phyloP scores from a whole-genome alignment of 1,140 invertebrate species.

The Megathymus violae region DNA sequence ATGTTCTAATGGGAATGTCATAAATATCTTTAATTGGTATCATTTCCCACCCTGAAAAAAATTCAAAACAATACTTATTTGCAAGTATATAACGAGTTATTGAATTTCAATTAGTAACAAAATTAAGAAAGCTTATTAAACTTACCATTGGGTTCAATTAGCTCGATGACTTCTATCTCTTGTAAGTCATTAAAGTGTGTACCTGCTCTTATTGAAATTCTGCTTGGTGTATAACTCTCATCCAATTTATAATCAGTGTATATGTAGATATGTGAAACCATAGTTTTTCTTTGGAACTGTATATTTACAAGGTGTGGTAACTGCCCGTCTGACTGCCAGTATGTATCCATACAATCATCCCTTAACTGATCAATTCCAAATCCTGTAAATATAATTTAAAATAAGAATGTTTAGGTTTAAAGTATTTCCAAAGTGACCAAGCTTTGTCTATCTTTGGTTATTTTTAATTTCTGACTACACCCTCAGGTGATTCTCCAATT shows the following conservation, averaged over 20 bases:
- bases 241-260: conserved; percentile 99
- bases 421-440: too few species aligned
- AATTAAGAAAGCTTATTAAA: too few species aligned
- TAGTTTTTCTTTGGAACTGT: conserved; percentile 98
- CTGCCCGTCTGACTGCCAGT: conserved; percentile 99
- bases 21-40: conserved; percentile 96
- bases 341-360: conserved; percentile 97
- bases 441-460: too few species aligned
- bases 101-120: too few species aligned
- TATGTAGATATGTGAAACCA: conserved; percentile 97
- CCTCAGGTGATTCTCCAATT: too few species aligned
- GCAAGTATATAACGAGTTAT: too few species aligned
- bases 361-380: conserved; percentile 98
- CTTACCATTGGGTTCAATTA: conserved; percentile 93
- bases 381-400: conserved; percentile 83
- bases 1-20: conserved; percentile 94
- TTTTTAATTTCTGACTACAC: too few species aligned
- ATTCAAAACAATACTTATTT: conserved; percentile 28
- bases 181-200: conserved; percentile 99
- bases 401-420: not conserved
- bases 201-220: conserved; percentile 97
- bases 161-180: conserved; percentile 97
- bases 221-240: conserved; percentile 99
- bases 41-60: conserved; percentile 93
- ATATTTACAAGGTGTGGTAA: conserved; percentile 99